phyloP scores from a whole-genome alignment of 2,797 vertebrate genomes.

The Botia kubotai region DNA sequence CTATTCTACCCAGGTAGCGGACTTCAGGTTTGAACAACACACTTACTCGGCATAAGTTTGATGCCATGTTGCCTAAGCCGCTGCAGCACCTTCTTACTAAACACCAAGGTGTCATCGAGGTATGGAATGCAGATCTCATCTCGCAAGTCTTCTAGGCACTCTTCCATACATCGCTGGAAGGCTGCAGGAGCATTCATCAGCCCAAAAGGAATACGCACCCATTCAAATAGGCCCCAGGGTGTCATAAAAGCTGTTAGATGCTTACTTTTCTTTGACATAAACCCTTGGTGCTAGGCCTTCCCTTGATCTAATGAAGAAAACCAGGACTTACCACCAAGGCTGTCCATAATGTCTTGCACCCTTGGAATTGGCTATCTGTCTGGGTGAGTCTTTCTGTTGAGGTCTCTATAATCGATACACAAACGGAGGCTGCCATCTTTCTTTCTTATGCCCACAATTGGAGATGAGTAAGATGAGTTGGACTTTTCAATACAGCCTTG shows the following conservation, averaged over 20 bases:
- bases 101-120: no score
- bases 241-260: slow-evolving; percentile 47
- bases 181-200: not conserved
- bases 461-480: no score
- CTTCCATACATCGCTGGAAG: not conserved
- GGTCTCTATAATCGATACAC: no score
- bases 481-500: no score
- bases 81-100: not conserved
- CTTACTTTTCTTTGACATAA: slow-evolving; percentile 20
- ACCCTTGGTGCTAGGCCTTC: slow-evolving; percentile 32
- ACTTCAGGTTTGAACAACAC: not conserved
- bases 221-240: slow-evolving; percentile 41
- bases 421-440: no score
- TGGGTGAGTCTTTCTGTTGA: slow-evolving; percentile 55
- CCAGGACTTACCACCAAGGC: slow-evolving; percentile 54
- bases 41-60: no score
- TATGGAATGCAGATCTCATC: no score
- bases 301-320: slow-evolving; percentile 19
- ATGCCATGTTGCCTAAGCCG: not conserved
- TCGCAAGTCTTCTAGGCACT: not conserved
- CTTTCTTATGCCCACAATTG: no score
- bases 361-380: slow-evolving; percentile 46
- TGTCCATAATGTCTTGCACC: slow-evolving; percentile 67
- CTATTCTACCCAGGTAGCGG: not conserved
- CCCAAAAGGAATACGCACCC: not conserved